Conservation (phyloP, 2,888 invertebrate species). For the Lymantria monacha region DNA sequence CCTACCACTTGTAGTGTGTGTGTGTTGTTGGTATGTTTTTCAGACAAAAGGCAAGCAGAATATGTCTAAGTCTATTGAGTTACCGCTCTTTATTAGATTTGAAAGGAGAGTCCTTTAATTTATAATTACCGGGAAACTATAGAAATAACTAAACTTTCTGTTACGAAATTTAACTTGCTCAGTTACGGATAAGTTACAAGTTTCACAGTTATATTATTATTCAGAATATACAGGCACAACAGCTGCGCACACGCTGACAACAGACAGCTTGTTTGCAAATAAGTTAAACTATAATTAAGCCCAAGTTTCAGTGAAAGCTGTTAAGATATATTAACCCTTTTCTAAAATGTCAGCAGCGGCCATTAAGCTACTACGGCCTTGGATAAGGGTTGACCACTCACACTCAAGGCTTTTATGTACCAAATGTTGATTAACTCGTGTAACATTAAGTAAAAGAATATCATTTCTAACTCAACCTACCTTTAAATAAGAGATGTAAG, state of each 20-base stretch:
- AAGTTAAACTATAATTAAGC: conserved; percentile 78
- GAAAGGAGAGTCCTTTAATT: too few species aligned
- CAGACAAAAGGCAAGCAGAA: too few species aligned
- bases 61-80: too few species aligned
- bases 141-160: too few species aligned
- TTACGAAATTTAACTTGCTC: neutral
- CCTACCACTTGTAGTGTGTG: too few species aligned
- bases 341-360: conserved; percentile 71
- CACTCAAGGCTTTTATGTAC: conserved; percentile 49
- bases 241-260: conserved; percentile 35
- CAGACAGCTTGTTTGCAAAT: conserved; percentile 61
- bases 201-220: conserved; percentile 32
- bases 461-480: conserved; percentile 27
- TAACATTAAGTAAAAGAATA: conserved; percentile 27
- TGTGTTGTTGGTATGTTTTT: too few species aligned
- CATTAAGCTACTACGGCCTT: conserved; percentile 60
- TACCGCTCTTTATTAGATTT: too few species aligned
- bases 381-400: conserved; percentile 59
- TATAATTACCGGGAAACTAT: too few species aligned
- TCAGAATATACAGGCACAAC: conserved; percentile 37
- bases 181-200: conserved; percentile 9
- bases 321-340: conserved; percentile 79
- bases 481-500: conserved; percentile 10
- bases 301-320: conserved; percentile 39
- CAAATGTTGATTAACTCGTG: conserved; percentile 49